A percentile compares a stretch with the other conserved stretches of the same genome.
These are phyloP conservation scores for Turritopsis rubra DNA, from an alignment of 30 jellyfish, hydroid and myxozoan genomes.

Conservation along the genomic window DNA sequence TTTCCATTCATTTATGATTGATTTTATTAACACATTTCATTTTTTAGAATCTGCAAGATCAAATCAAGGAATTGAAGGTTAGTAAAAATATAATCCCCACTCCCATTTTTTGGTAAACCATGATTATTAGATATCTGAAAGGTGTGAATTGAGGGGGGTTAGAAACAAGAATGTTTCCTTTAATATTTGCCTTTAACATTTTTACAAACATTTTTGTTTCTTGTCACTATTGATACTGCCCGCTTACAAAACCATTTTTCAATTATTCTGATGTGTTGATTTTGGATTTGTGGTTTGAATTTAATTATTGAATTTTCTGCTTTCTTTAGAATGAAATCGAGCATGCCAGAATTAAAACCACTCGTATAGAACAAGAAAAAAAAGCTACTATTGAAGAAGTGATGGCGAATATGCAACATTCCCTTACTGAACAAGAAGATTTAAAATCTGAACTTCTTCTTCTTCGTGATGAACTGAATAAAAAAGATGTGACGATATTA, in stretches of 20 bases:
- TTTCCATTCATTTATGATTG: neutral
- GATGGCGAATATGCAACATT: slow-evolving; percentile 65
- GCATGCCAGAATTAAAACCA: slow-evolving; percentile 56
- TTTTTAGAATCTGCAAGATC: neutral
- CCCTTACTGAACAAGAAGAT: slow-evolving; percentile 67
- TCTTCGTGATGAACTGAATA: slow-evolving; percentile 58
- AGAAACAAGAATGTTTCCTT: too few species aligned
- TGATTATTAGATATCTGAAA: neutral
- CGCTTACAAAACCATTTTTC: too few species aligned
- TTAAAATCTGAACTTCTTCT: slow-evolving; percentile 39
- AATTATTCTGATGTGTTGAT: too few species aligned
- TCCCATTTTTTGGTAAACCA: neutral
- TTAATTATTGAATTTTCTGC: too few species aligned
- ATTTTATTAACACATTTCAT: neutral
- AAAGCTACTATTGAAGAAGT: slow-evolving; percentile 64
- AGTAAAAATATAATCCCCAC: neutral
- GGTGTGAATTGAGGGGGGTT: neutral
- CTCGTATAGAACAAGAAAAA: slow-evolving; percentile 77
- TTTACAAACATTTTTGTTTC: too few species aligned
- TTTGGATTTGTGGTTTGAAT: too few species aligned
- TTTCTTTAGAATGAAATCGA: slow-evolving; percentile 15
- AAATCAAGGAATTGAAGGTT: neutral
- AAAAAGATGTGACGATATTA: slow-evolving; percentile 20
- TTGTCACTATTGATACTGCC: too few species aligned
- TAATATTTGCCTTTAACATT: too few species aligned